Conservation (phyloP, 2,888 invertebrate genomes). For the Aproaerema taeniolella region DNA sequence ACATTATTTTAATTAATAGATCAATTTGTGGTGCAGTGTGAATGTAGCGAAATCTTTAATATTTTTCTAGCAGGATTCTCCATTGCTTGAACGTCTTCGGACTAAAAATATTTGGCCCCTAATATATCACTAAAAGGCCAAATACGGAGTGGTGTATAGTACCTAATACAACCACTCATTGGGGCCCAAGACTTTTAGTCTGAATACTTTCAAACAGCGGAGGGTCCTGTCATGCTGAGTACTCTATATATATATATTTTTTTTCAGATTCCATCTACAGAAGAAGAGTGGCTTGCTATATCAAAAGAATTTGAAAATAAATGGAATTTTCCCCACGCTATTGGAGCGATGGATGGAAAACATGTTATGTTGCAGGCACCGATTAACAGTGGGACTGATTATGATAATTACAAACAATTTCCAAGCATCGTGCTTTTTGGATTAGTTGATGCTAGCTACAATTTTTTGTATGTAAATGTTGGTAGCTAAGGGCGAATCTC, state of each 20-base stretch:
- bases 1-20: conserved; percentile 7
- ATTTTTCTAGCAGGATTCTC: conserved; percentile 4
- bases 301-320: neutral
- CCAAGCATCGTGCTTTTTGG: conserved; percentile 29
- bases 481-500: conserved; percentile 10
- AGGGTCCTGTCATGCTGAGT: conserved; percentile 4
- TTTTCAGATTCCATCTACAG: neutral
- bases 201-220: conserved; percentile 3
- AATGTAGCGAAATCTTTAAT: conserved; percentile 3
- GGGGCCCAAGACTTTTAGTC: conserved; percentile 1
- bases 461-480: conserved; percentile 26
- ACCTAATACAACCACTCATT: conserved; percentile 3
- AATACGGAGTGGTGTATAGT: conserved; percentile 4
- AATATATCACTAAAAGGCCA: too few species aligned
- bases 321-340: conserved; percentile 2
- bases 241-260: neutral
- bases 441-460: conserved; percentile 36
- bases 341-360: conserved; percentile 10
- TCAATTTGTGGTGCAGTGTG: conserved; percentile 5
- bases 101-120: too few species aligned
- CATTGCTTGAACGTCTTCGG: too few species aligned
- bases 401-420: conserved; percentile 10
- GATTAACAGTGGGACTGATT: conserved; percentile 3
- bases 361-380: conserved; percentile 7
- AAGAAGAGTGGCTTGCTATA: neutral